Percentiles rank a stretch among this genome's conserved stretches.
phyloP scores from a whole-genome alignment of 2,888 invertebrate genomes.

The Chymomyza amoena region DNA sequence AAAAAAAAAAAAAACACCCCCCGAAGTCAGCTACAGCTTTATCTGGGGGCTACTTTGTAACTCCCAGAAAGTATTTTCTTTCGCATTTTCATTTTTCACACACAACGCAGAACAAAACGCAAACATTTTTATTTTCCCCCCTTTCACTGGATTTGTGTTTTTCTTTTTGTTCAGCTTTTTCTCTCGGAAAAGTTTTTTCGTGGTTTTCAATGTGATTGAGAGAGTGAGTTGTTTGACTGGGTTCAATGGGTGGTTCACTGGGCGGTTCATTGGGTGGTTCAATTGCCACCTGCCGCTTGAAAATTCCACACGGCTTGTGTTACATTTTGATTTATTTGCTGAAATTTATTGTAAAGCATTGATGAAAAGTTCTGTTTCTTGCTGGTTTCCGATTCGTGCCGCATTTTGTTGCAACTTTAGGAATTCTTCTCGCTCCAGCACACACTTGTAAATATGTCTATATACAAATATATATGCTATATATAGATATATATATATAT shows the following conservation, averaged over 20 bases:
- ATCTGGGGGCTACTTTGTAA: too few species aligned
- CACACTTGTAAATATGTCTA: background rate
- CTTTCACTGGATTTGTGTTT: constrained; percentile 3
- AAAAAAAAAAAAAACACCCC: too few species aligned
- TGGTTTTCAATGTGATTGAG: background rate
- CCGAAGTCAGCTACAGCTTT: background rate
- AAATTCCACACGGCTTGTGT: constrained; percentile 64
- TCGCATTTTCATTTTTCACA: constrained; percentile 45
- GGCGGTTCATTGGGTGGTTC: background rate
- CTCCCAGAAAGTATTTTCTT: background rate
- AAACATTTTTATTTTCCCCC: constrained; percentile 50
- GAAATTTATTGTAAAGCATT: constrained; percentile 66
- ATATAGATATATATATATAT: background rate
- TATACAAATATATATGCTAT: too few species aligned
- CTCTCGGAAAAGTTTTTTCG: constrained; percentile 18
- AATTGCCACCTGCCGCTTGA: constrained; percentile 57
- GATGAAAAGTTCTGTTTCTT: background rate
- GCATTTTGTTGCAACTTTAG: background rate
- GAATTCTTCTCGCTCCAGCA: background rate
- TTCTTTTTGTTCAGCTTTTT: constrained; percentile 3
- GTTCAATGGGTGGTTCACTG: constrained; percentile 8
- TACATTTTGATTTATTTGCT: constrained; percentile 71
- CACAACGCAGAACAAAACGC: constrained; percentile 52
- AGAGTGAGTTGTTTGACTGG: background rate
- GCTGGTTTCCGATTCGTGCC: background rate